Base-by-base conservation (phyloP, 2,797 vertebrate genomes). In the Emys orbicularis region DNA sequence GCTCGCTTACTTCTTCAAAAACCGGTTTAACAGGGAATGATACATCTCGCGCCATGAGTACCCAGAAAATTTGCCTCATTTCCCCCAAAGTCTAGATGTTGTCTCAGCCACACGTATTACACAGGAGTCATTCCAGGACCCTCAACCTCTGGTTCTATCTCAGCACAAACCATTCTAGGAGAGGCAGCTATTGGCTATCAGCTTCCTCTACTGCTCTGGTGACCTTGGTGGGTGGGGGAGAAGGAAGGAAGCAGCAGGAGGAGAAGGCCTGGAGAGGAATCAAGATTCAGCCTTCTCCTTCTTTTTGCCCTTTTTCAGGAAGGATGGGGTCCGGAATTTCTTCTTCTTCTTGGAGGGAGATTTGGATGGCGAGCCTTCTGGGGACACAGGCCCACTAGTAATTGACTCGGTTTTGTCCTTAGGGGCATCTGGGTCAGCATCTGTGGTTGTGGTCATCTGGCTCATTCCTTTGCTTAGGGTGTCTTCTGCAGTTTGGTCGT, bases 271-370 rank as follows among this genome's bases (percentile, higher is more conserved):
- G 0, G 5, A 53, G 88, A 41, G 41, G 1, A 0, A 96, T 99
- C 99, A 99, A 87, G 99, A 98, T 97, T 99, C 99, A 0, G 97
- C 98, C 86, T 99, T 99, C 96, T 99, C 99, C 98, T 99, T 99
- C 98, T 99, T 99, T 98, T 99, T 99, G 98, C 99, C 99, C 96
- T 99, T 99, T 98, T 99, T 99, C 98, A 99, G 98, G 98, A 99
- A 99, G 0, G 99, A 99, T 0, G 99, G 99, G 5, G 99, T 99
- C 97, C 99, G 99, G 98, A 99, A 99, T 98, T 99, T 99, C 99
- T 99, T 99, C 95, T 99, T 99, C 98, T 99, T 99, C 98, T 99
- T 99, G 41, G 99, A 99, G 1, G 99, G 99, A 0, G 99, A 99
- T 98, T 99, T 99, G 95, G 99, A 99, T 9, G 99, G 99, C 0